Percentiles rank a stretch among this genome's conserved stretches.
These are phyloP conservation scores for Caenorhabditis imperialis DNA, from an alignment of 2,888 invertebrate genomes.

Conservation along the genomic window DNA sequence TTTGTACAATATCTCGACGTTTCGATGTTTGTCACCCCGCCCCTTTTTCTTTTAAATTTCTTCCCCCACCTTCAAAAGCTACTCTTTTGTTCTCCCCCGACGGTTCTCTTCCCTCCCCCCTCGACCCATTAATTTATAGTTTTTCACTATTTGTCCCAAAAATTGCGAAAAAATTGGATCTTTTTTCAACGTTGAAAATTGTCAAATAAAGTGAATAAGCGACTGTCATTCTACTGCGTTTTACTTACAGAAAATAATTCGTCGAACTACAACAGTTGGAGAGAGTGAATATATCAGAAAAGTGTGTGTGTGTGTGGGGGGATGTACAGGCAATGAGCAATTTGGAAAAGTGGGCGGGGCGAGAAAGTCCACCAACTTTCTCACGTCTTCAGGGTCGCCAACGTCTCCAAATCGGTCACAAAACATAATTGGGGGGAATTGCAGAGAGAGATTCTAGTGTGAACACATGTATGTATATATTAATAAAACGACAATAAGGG, in stretches of 20 bases:
- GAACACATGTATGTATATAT: conserved; percentile 45
- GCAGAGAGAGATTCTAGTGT: conserved; percentile 42
- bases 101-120: conserved; percentile 4
- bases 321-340: too few species aligned
- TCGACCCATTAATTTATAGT: conserved; percentile 20
- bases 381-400: neutral
- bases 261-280: too few species aligned
- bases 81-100: conserved; percentile 1
- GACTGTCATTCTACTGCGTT: too few species aligned
- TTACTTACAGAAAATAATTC: too few species aligned
- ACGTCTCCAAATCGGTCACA: conserved; percentile 7
- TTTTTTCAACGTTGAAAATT: too few species aligned
- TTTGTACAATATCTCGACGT: conserved; percentile 47
- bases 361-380: conserved; percentile 17
- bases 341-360: too few species aligned
- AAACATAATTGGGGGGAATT: conserved; percentile 1
- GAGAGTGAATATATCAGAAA: too few species aligned
- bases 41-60: conserved; percentile 2
- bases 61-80: neutral
- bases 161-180: too few species aligned
- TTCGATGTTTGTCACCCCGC: too few species aligned
- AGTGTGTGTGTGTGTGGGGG: too few species aligned
- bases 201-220: too few species aligned
- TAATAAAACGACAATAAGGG: conserved; percentile 30
- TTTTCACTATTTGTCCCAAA: conserved; percentile 1